Evolutionary conservation across 2,797 vertebrate genomes (phyloP), one percentile per base, ranked within the genome.

Genomic region (Eutrigla gurnardus): DNA sequence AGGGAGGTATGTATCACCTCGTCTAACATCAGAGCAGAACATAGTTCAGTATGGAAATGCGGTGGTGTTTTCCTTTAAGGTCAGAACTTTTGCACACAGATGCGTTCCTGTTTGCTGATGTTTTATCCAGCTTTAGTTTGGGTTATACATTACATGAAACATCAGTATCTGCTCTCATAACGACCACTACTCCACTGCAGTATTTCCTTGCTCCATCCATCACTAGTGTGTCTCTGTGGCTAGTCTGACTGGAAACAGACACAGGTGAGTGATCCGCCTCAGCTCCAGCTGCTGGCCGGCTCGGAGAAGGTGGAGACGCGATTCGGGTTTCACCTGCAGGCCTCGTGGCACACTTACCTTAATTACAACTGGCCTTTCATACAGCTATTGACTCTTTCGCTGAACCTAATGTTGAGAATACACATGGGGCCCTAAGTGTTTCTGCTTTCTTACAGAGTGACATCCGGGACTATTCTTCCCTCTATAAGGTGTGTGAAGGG

Each of bases 401-500:
- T 25, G 25, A 25, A 25, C 25, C 25, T 45, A 1, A 62, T 63
- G 53, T n/a, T 47, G 43, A 47, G 3, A 52, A 60, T 11, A 58
- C 3, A 39, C 15, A 39, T 14, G 52, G 6, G 52, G 52, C 52
- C 32, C 50, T 25, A 25, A 25, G 25, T 25, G 25, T 25, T 25
- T 25, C 25, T 47, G 13, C 35, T 75, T 50, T 78, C n/a, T 90
- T 76, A 0, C 89, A 99, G 97, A 95, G 93, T 6, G 97, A 99
- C 75, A 94, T 98, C 69, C 94, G 96, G 46, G 96, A 97, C 85
- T 96, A 96, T 57, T 89, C 95, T 2, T 93, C 96, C 15, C 93
- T 98, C 45, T 93, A 94, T 73, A 93, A 88, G 47, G 93, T 94
- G 36, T 96, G 96, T 65, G 93, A 97, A 80, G 97, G 95, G 0